Conservation (phyloP, 2,888 invertebrate species). For the Mythimna vitellina region DNA sequence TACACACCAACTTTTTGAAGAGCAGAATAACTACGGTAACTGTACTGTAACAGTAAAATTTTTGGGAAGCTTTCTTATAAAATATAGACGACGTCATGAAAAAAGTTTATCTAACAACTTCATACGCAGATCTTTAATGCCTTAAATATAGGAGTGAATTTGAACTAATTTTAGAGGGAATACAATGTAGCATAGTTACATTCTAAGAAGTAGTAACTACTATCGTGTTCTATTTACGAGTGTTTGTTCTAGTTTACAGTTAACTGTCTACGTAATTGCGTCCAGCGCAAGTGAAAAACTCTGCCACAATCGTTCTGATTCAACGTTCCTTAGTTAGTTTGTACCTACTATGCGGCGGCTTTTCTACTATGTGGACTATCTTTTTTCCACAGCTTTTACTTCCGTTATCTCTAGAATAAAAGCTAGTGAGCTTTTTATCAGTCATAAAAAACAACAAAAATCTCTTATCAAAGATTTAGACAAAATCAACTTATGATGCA, state of each 20-base stretch:
- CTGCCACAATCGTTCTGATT: neutral
- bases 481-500: too few relatives aligned
- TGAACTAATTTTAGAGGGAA: neutral
- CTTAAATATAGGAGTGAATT: neutral
- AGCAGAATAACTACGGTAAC: neutral
- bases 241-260: neutral
- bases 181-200: conserved; percentile 4
- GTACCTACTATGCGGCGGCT: too few relatives aligned
- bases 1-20: neutral
- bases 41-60: neutral
- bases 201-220: conserved; percentile 12
- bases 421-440: too few relatives aligned
- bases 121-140: neutral
- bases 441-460: too few relatives aligned
- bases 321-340: neutral
- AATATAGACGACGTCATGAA: too few relatives aligned
- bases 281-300: neutral
- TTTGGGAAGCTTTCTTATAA: neutral
- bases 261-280: neutral
- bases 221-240: conserved; percentile 12
- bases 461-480: too few relatives aligned
- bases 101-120: too few relatives aligned
- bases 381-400: neutral
- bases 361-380: neutral
- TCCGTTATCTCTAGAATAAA: too few relatives aligned